Base-by-base conservation (phyloP, 2,113 vertebrate species). In the Nyctibius bracteatus region DNA sequence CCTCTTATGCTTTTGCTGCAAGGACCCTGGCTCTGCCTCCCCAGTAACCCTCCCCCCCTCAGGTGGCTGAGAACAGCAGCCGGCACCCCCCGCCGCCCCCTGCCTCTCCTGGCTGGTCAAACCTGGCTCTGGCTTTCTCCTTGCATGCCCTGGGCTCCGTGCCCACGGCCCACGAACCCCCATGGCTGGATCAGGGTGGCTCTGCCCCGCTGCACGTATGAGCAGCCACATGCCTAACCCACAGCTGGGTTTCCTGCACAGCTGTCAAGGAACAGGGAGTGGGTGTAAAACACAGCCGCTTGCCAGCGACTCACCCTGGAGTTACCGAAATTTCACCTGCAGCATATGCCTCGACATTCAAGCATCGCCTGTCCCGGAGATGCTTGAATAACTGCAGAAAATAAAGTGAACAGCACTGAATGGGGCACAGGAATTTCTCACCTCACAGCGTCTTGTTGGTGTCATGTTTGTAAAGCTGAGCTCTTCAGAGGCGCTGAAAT, bases 31-130 rank as follows among this genome's bases (percentile, higher is more conserved):
- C 7, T 92, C 43, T 78, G 72, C 49, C 75, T 43, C n/a, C 23
- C 75, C 59, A 7, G 8, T n/a, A 73, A 30, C 41, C 41, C 41
- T 43, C 21, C 22, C 33, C 5, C 2, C 2, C 43, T 72, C 28
- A 33, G 52, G 30, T 8, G 35, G 35, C 35, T 79, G 62, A 16
- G 55, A 85, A n/a, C 11, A 57, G 27, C 66, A 67, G 28, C 15
- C 2, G 17, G 11, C 0, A 0, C 14, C 18, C 39, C 7, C 44
- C 9, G 9, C 30, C 3, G 5, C 27, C 18, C 43, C 6, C 33
- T 8, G 4, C 22, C 30, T 47, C 65, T 25, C 31, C 33, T 17
- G 9, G 18, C 54, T 8, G 6, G 16, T 37, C 43, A 35, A 54
- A 30, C 7, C 4, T 4, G 1, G 13, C 30, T 75, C 57, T 10